phyloP scores from a whole-genome alignment of 2,797 vertebrate species.

The Tauraco hartlaubi region DNA sequence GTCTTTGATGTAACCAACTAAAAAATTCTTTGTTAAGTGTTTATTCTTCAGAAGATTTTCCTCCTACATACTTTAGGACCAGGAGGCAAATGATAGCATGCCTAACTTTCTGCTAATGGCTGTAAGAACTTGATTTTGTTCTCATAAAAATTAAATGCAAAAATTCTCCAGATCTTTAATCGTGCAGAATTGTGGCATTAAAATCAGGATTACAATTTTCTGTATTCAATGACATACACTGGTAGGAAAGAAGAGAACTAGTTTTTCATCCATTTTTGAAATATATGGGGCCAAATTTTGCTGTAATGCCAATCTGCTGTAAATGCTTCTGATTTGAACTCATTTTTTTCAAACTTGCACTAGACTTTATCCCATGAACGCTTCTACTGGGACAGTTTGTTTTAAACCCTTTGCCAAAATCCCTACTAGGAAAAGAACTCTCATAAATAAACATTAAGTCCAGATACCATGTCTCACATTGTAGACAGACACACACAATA shows the following conservation, averaged over 20 bases:
- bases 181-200: not conserved
- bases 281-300: not conserved
- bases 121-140: not conserved
- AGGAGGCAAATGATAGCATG: not conserved
- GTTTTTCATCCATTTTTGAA: not conserved
- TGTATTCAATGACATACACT: not conserved
- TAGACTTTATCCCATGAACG: fast-evolving
- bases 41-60: not conserved
- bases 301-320: not conserved
- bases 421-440: conserved; percentile 42
- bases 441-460: conserved; percentile 53
- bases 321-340: not conserved
- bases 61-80: not conserved
- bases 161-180: not conserved
- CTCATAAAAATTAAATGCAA: not conserved
- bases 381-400: not conserved
- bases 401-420: conserved; percentile 32
- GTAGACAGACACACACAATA: conserved; percentile 16
- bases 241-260: not conserved
- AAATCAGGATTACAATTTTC: not conserved
- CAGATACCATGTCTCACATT: not conserved
- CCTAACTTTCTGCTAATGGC: not conserved
- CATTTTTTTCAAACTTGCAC: not conserved
- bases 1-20: not conserved
- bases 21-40: not conserved